Conservation (phyloP, 1,140 invertebrate genomes). For the Apis dorsata region DNA sequence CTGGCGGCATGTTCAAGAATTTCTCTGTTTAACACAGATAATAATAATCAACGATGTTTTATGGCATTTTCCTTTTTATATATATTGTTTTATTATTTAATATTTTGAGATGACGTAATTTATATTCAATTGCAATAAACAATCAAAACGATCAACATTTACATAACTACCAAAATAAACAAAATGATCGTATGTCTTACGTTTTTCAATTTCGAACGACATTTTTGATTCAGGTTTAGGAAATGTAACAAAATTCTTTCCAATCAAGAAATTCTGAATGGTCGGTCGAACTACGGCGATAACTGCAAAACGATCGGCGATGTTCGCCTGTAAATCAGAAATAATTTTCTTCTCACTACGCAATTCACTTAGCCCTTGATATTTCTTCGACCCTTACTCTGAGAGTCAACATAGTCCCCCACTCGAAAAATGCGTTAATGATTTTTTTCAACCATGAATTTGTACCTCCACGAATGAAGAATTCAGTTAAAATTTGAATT, state of each 20-base stretch:
- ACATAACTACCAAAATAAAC: constrained; percentile 19
- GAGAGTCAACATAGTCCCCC: constrained; percentile 40
- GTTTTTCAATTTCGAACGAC: constrained; percentile 60
- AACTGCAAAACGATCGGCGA: constrained; percentile 31
- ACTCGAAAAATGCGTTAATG: neutral
- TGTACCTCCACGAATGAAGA: neutral
- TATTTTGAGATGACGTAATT: neutral
- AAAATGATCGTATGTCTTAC: constrained; percentile 55
- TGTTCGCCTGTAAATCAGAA: constrained; percentile 57
- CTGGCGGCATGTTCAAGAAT: constrained; percentile 79
- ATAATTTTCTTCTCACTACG: constrained; percentile 45
- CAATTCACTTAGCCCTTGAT: constrained; percentile 10
- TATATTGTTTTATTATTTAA: too few relatives aligned
- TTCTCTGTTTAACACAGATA: constrained; percentile 73
- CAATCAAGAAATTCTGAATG: constrained; percentile 29
- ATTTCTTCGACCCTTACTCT: constrained; percentile 55
- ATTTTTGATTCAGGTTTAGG: constrained; percentile 26
- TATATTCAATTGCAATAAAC: neutral
- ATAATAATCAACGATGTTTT: neutral
- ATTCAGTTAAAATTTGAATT: neutral
- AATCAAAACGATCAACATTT: neutral
- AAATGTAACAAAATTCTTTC: constrained; percentile 22
- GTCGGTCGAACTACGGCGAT: neutral
- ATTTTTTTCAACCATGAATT: constrained; percentile 19
- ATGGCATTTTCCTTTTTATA: neutral